Evolutionary conservation across 2,888 invertebrate species (phyloP).

Genomic region (Drosophila barbarae): DNA sequence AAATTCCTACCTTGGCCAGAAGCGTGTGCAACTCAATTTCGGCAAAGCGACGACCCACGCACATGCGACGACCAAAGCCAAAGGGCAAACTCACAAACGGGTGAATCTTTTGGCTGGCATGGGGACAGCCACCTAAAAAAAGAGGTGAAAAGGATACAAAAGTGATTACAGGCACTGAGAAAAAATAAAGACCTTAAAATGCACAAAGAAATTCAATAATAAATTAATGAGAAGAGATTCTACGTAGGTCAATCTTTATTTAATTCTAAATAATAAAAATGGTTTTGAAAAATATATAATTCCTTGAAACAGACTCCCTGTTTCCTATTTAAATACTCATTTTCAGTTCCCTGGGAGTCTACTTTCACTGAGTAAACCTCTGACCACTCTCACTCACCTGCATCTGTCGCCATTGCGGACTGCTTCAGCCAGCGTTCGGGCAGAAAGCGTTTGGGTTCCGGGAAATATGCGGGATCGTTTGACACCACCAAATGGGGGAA

Average conservation of each 20-base stretch:
- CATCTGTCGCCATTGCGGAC: conserved; percentile 65
- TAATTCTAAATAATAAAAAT: not conserved
- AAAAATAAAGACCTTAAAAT: not conserved
- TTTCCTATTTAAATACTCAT: not conserved
- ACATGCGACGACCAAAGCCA: conserved; percentile 88
- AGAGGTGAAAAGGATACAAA: not conserved
- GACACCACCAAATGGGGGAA: conserved; percentile 89
- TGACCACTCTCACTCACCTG: conserved; percentile 61
- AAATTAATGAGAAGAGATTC: not conserved
- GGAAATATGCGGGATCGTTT: conserved; percentile 86
- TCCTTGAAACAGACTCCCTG: not conserved
- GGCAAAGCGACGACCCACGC: conserved; percentile 89
- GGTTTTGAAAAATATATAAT: not conserved
- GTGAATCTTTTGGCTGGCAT: conserved; percentile 83
- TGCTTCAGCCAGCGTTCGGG: conserved; percentile 90
- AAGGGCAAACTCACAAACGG: conserved; percentile 88
- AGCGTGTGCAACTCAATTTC: conserved; percentile 88
- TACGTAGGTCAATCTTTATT: no score
- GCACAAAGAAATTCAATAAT: not conserved
- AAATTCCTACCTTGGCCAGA: conserved; percentile 84
- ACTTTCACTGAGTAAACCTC: not conserved
- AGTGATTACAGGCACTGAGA: not conserved
- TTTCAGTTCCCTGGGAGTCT: not conserved
- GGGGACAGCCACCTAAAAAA: conserved; percentile 69
- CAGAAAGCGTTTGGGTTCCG: conserved; percentile 84